phyloP scores from a whole-genome alignment of 2,888 invertebrate genomes.

The Rhingia campestris region DNA sequence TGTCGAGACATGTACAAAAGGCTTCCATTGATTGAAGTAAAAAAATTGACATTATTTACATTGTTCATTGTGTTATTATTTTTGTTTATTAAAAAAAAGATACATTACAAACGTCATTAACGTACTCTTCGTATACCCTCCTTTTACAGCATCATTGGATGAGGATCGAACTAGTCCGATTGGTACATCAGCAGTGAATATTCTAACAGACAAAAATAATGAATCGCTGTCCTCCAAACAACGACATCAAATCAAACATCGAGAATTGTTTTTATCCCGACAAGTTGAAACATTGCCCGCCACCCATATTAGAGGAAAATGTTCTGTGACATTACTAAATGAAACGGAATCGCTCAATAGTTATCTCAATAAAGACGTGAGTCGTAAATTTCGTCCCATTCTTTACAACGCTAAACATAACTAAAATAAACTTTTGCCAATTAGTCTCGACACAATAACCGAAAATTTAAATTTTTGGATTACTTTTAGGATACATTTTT shows the following conservation, averaged over 20 bases:
- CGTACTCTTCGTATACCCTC: conserved; percentile 26
- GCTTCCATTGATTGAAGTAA: no score
- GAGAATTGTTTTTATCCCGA: conserved; percentile 98
- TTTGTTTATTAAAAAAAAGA: background rate
- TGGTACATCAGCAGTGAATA: conserved; percentile 77
- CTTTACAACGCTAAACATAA: conserved; percentile 37
- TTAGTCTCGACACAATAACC: conserved; percentile 21
- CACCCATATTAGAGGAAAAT: conserved; percentile 99
- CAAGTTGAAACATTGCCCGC: conserved; percentile 99
- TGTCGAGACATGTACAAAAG: no score
- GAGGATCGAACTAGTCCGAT: conserved; percentile 85
- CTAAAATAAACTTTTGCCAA: background rate
- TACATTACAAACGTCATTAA: background rate
- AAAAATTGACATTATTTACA: no score
- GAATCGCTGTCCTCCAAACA: conserved; percentile 91
- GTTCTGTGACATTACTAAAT: conserved; percentile 98
- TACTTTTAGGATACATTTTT: conserved; percentile 96
- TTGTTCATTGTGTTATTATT: no score
- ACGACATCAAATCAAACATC: conserved; percentile 97
- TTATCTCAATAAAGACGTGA: conserved; percentile 97
- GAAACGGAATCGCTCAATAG: conserved; percentile 98
- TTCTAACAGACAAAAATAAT: conserved; percentile 82
- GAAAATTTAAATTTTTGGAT: conserved; percentile 19
- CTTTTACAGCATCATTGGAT: conserved; percentile 86
- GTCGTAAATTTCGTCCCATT: conserved; percentile 82